Evolutionary conservation across 92 coral and sea anemone genomes (phyloP).

Genomic region (Epizoanthus fatuus): DNA sequence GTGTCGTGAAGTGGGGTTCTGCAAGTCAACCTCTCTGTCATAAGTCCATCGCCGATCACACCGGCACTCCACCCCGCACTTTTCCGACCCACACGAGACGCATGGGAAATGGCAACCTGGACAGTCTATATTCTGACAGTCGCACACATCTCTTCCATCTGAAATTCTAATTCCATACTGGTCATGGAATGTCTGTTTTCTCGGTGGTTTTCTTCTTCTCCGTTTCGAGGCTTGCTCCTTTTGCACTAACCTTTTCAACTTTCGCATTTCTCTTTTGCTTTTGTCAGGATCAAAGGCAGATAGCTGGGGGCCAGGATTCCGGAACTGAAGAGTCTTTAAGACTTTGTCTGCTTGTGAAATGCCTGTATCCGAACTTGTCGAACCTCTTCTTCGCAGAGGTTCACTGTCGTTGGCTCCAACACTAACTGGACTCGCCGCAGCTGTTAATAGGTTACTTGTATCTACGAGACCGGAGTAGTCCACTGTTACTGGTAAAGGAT

Average conservation of each 20-base stretch:
- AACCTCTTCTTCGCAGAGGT: constrained; percentile 49
- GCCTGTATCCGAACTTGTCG: constrained; percentile 74
- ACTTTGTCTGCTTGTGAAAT: constrained; percentile 83
- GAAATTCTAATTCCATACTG: constrained; percentile 85
- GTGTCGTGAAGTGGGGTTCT: constrained; percentile 67
- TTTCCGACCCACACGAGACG: constrained; percentile 96
- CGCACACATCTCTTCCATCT: constrained; percentile 91
- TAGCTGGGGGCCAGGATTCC: constrained; percentile 93
- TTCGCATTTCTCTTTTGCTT: constrained; percentile 94
- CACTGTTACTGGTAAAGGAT: too few species aligned
- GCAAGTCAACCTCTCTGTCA: constrained; percentile 78
- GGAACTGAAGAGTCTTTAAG: constrained; percentile 86
- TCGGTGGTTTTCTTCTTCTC: constrained; percentile 50
- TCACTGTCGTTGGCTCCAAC: constrained; percentile 28
- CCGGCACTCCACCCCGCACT: constrained; percentile 98
- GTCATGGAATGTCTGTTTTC: constrained; percentile 80
- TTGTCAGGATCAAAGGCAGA: constrained; percentile 93
- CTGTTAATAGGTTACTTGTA: background rate
- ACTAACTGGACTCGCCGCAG: background rate
- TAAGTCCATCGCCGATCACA: constrained; percentile 96
- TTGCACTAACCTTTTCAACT: constrained; percentile 75
- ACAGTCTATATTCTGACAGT: constrained; percentile 93
- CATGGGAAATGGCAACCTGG: constrained; percentile 99
- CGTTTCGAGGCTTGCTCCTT: constrained; percentile 53
- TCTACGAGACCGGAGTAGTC: background rate